These are phyloP conservation scores for Meteorus cinctellus DNA, from an alignment of 2,888 invertebrate species.

Conservation along the genomic window DNA sequence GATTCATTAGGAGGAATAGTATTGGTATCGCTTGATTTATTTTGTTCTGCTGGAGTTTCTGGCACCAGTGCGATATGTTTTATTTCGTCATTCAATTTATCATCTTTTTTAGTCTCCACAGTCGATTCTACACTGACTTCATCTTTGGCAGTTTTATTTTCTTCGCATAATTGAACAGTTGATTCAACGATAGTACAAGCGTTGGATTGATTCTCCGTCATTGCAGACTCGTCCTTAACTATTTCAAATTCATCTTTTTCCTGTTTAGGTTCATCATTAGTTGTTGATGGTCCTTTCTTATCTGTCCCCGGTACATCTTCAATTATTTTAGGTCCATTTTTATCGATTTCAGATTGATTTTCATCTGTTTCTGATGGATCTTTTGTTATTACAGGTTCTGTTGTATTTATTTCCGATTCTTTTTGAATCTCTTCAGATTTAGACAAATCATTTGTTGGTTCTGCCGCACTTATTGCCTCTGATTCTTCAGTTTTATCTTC, in stretches of 20 bases:
- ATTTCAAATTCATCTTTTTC: too few species aligned
- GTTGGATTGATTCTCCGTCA: neutral
- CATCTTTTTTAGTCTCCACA: conserved; percentile 2
- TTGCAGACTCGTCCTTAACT: too few species aligned
- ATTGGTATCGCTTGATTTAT: conserved; percentile 17
- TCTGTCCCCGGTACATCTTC: too few species aligned
- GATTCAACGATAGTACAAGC: neutral
- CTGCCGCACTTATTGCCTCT: too few species aligned
- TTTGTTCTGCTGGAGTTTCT: neutral
- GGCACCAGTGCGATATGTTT: neutral
- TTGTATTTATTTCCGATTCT: neutral
- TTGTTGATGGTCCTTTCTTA: too few species aligned
- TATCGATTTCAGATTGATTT: too few species aligned
- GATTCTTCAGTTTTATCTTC: conserved; percentile 15
- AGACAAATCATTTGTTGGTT: neutral
- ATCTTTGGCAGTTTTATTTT: conserved; percentile 14
- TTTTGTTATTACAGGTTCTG: too few species aligned
- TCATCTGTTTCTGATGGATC: too few species aligned
- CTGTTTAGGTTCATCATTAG: too few species aligned
- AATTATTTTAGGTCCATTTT: too few species aligned
- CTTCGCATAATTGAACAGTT: neutral
- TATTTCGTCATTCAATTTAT: conserved; percentile 19
- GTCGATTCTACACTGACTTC: conserved; percentile 1
- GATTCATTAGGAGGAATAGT: neutral
- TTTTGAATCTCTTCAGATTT: neutral